Base-by-base conservation (phyloP, 2,888 invertebrate species). In the Therioaphis trifolii region DNA sequence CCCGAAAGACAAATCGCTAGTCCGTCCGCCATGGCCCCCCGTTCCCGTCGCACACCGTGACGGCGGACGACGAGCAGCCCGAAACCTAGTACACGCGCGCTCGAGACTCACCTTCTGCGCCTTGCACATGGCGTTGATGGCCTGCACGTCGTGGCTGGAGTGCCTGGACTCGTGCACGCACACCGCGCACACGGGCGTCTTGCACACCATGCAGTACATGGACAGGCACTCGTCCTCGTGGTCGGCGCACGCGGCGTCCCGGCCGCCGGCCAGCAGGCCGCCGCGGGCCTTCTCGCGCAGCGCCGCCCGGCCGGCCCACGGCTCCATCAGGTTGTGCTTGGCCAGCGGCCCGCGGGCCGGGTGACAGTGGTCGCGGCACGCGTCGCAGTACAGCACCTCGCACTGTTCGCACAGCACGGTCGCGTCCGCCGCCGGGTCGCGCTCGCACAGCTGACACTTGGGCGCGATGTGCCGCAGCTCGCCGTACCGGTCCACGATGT, bases 71-170 rank as follows among this genome's bases (percentile, higher is more conserved):
- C n/a, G n/a, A n/a, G n/a, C n/a, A n/a, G n/a, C n/a, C n/a, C n/a
- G n/a, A n/a, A n/a, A n/a, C n/a, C n/a, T n/a, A n/a, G n/a, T n/a
- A n/a, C n/a, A n/a, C n/a, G n/a, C n/a, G n/a, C n/a, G n/a, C n/a
- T n/a, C n/a, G n/a, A n/a, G n/a, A n/a, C 14, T 68, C 52, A 98
- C 99, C 97, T 99, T 99, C 91, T 98, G 97, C 86, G 95, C 93
- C 91, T 98, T 97, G 90, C 97, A 96, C 90, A 98, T 96, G 87
- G 93, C 92, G 85, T 94, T 93, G 87, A 99, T 92, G 84, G 96
- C 94, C 89, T 98, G 96, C 80, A 98, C 95, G 89, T 98, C 97
- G 90, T 98, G 98, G 86, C 94, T 92, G 86, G 94, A 92, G 90
- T 99, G 98, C 86, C 95, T 92, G 86, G 94, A 93, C 87, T 95